Conservation (phyloP, 2,888 invertebrate genomes). For the Synanthedon formicaeformis region DNA sequence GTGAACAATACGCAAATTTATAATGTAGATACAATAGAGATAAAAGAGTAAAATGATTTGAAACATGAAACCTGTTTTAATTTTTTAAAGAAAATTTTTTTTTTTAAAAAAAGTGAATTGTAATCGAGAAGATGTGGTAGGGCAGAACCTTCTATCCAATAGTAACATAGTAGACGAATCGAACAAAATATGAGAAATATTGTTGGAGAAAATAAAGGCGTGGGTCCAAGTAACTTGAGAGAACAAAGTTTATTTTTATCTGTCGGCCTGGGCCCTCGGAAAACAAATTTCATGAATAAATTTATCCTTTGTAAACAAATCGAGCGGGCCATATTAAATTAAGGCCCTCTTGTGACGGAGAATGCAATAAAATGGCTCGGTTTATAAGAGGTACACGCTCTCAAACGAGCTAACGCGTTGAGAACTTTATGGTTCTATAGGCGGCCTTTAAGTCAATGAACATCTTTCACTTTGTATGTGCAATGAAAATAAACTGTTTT, state of each 20-base stretch:
- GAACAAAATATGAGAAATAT: constrained; percentile 32
- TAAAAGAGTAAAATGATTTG: no score
- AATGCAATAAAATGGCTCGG: constrained; percentile 42
- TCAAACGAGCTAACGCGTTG: not conserved
- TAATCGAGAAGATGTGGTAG: constrained; percentile 1
- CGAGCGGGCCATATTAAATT: constrained; percentile 63
- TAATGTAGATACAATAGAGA: no score
- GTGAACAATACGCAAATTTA: no score
- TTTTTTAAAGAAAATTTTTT: no score
- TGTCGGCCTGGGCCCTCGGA: constrained; percentile 40
- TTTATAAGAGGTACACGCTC: constrained; percentile 16
- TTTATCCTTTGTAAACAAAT: constrained; percentile 69
- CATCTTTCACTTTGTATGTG: no score
- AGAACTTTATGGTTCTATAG: not conserved
- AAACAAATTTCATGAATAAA: constrained; percentile 70
- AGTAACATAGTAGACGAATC: constrained; percentile 12
- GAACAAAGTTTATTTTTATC: constrained; percentile 54
- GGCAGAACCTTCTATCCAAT: constrained; percentile 6
- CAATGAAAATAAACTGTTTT: no score
- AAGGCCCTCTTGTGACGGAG: constrained; percentile 43
- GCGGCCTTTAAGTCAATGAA: no score
- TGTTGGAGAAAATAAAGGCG: constrained; percentile 22
- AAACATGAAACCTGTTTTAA: no score
- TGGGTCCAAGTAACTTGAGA: constrained; percentile 42
- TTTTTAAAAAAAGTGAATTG: not conserved